phyloP scores from a whole-genome alignment of 2,888 invertebrate genomes.

The Myopa testacea region DNA sequence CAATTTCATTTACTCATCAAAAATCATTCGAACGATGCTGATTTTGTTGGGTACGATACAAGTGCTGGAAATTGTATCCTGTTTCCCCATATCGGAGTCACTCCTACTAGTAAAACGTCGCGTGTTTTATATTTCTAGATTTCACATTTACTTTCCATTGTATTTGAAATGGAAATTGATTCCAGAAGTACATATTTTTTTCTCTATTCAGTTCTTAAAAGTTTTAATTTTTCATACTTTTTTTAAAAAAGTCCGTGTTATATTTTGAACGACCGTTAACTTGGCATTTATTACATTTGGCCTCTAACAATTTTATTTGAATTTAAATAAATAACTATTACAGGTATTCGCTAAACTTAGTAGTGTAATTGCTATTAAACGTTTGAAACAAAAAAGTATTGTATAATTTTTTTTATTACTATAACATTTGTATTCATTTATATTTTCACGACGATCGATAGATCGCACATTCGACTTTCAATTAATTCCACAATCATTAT shows the following conservation, averaged over 20 bases:
- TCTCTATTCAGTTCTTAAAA: conserved; percentile 4
- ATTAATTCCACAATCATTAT: too few relatives aligned
- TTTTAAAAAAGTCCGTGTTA: neutral
- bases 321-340: too few relatives aligned
- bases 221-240: conserved; percentile 8
- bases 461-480: too few relatives aligned
- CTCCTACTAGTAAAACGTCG: conserved; percentile 14
- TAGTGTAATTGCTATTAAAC: too few relatives aligned
- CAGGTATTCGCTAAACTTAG: too few relatives aligned
- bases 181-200: conserved; percentile 28
- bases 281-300: neutral
- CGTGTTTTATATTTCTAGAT: conserved; percentile 9
- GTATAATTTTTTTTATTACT: too few relatives aligned
- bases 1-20: conserved; percentile 37
- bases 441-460: too few relatives aligned
- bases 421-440: too few relatives aligned
- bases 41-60: conserved; percentile 26
- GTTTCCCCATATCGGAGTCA: conserved; percentile 29
- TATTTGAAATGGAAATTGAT: conserved; percentile 28
- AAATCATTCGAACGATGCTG: conserved; percentile 33
- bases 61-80: conserved; percentile 28
- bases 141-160: conserved; percentile 36
- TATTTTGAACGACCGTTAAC: neutral
- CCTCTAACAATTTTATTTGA: too few relatives aligned
- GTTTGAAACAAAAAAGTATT: too few relatives aligned